Percentiles rank a stretch among this genome's conserved stretches.
phyloP scores from a whole-genome alignment of 2,888 invertebrate species.

The Scaptomyza polygonia region DNA sequence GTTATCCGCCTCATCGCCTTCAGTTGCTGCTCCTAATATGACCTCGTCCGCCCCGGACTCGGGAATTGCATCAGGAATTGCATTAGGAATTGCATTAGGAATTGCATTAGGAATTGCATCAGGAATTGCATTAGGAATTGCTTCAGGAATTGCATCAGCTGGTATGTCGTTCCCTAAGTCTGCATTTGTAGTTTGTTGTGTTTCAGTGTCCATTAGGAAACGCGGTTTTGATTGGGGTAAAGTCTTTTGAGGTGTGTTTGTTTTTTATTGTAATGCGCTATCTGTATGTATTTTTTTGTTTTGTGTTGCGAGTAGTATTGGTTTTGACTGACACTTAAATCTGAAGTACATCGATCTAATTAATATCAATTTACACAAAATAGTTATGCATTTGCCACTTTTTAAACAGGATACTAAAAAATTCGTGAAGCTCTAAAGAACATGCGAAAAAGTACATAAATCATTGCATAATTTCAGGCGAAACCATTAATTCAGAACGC shows the following conservation, averaged over 20 bases:
- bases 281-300: conserved; percentile 10
- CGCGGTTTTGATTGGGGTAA: not conserved
- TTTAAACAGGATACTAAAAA: no score
- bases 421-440: not conserved
- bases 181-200: not conserved
- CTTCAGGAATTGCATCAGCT: not conserved
- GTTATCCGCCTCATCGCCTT: not conserved
- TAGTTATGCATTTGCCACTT: not conserved
- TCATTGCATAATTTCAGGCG: conserved; percentile 2
- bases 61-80: not conserved
- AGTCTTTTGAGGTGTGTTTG: not conserved
- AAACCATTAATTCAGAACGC: not conserved
- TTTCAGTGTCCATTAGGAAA: conserved; percentile 1
- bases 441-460: not conserved
- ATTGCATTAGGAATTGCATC: no score
- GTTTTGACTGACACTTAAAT: conserved; percentile 7
- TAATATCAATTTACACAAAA: not conserved
- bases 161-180: no score
- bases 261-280: conserved; percentile 1
- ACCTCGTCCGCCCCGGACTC: not conserved
- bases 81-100: no score
- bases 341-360: not conserved
- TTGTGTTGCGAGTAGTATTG: conserved; percentile 7
- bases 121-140: no score
- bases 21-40: not conserved